These are phyloP conservation scores for Eupsittula cactorum DNA, from an alignment of 2,113 vertebrate species.

Conservation along the genomic window DNA sequence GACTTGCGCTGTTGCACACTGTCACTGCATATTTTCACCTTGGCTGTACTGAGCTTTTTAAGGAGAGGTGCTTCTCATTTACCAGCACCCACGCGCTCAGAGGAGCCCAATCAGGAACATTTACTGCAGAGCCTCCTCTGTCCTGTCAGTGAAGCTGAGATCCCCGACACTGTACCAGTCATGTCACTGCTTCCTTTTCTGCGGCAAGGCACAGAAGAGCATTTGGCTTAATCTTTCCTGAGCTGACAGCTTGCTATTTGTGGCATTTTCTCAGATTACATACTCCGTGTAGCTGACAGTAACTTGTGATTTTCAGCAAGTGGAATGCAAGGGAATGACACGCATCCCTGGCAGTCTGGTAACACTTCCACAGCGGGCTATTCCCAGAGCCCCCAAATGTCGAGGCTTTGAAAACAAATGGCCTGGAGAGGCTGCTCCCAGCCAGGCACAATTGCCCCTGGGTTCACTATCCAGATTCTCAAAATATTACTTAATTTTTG, in stretches of 20 bases:
- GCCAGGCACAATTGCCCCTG: not conserved
- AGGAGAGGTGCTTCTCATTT: not conserved
- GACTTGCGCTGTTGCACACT: not conserved
- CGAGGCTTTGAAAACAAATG: not conserved
- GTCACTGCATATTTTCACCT: not conserved
- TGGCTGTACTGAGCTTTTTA: not conserved
- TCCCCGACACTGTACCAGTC: not conserved
- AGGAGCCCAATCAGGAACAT: not conserved
- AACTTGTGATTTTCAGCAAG: slow-evolving; percentile 49
- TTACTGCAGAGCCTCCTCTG: not conserved
- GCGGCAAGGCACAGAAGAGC: not conserved
- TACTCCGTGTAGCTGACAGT: slow-evolving; percentile 19
- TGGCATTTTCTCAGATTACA: slow-evolving; percentile 54
- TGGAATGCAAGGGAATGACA: slow-evolving; percentile 23
- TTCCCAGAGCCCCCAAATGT: not conserved
- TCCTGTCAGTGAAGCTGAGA: not conserved
- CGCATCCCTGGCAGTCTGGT: not conserved
- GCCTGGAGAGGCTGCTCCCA: not conserved
- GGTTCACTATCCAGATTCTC: not conserved
- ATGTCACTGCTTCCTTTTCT: not conserved
- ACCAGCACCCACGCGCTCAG: not conserved
- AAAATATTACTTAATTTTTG: not conserved
- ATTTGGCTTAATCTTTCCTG: slow-evolving; percentile 56
- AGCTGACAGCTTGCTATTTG: slow-evolving; percentile 59
- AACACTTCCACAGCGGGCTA: not conserved